Evolutionary conservation across 2,113 vertebrate genomes (phyloP), one percentile per base, ranked within the genome.

Genomic region (Sturnus vulgaris): DNA sequence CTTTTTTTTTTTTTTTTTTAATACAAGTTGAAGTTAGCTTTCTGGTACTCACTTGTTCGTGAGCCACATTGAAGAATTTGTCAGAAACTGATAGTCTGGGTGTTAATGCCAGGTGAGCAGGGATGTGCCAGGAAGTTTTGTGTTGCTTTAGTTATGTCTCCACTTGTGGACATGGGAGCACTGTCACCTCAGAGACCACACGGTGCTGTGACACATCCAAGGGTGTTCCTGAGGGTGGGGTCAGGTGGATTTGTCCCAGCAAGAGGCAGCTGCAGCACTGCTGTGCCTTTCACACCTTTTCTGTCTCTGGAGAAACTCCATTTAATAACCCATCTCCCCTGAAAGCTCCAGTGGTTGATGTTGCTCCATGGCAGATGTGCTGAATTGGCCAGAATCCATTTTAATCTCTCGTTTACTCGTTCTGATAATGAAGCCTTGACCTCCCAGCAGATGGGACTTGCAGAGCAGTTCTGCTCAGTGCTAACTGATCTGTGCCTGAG

Each of bases 341-440:
- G 87, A 61, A 80, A 90, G 56, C 50, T 60, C 33, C 15, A 9
- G 56, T 40, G 52, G 82, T 18, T 78, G 68, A 64, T 71, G 52
- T 35, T 83, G n/a, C 68, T 92, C 44, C 60, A 15, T 11, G 60
- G 63, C 93, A 95, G 82, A 95, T 96, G 95, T 83, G 94, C 44
- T 68, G 33, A 75, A 53, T 64, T 96, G 95, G 93, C 94, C 3
- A 0, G 72, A 42, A 55, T 92, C 95, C 94, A 95, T 96, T 96
- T 97, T 93, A 92, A 96, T 95, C 76, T 93, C 79, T 73, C 8
- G 0, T 95, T 94, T 86, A 15, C 86, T 90, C 40, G 1, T 90
- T 66, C 52, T 88, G 37, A 59, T 95, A 78, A 95, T 94, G 82
- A 93, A 95, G 56, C 73, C 56, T 83, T 86, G 92, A 91, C 90